Percentiles rank a stretch among this genome's conserved stretches.
Conservation (phyloP, 2,888 invertebrate genomes). For the Cheilosia scutellata region DNA sequence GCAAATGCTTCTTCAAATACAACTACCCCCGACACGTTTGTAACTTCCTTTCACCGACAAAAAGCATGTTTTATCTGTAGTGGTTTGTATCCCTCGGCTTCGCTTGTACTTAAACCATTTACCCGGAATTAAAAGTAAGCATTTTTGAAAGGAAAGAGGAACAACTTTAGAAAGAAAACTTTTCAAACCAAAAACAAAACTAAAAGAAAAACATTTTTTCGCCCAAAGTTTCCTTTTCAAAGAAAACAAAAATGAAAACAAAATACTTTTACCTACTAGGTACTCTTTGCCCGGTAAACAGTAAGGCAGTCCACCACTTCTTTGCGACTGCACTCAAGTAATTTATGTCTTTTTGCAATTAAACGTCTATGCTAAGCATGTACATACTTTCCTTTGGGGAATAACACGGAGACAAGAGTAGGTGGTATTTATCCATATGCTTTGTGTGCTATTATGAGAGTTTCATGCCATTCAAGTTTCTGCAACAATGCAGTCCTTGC, state of each 20-base stretch:
- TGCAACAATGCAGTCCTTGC: slow-evolving; percentile 35
- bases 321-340: slow-evolving; percentile 51
- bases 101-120: slow-evolving; percentile 4
- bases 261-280: not conserved
- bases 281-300: not conserved
- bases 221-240: slow-evolving; percentile 6
- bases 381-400: slow-evolving; percentile 23
- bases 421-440: not conserved
- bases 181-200: slow-evolving; percentile 37
- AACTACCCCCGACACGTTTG: no score
- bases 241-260: slow-evolving; percentile 18
- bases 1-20: no score
- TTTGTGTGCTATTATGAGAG: not conserved
- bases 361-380: slow-evolving; percentile 49
- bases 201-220: slow-evolving; percentile 45
- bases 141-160: slow-evolving; percentile 5
- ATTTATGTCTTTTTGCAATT: slow-evolving; percentile 64
- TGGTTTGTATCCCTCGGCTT: no score
- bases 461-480: slow-evolving; percentile 37
- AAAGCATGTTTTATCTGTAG: no score
- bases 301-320: slow-evolving; percentile 24
- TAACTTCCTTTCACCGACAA: no score
- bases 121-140: slow-evolving; percentile 33
- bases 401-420: slow-evolving; percentile 14
- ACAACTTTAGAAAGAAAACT: slow-evolving; percentile 44